These are phyloP conservation scores for Lacanobia wlatinum DNA, from an alignment of 2,888 invertebrate species.

Conservation along the genomic window DNA sequence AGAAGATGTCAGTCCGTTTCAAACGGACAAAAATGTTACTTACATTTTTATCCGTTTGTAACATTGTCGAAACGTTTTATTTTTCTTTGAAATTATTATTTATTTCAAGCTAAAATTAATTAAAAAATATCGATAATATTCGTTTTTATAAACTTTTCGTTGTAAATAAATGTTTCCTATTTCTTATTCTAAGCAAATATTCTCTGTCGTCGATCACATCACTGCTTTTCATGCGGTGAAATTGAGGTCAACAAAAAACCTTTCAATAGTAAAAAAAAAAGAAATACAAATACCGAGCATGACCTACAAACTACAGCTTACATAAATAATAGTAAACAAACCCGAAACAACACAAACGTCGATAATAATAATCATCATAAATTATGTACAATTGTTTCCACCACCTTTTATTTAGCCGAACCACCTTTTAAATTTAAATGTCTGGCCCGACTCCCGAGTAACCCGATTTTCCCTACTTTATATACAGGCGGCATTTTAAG, in stretches of 20 bases:
- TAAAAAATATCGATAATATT: too few species aligned
- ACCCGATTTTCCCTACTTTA: slow-evolving; percentile 42
- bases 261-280: not conserved
- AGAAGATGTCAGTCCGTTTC: too few species aligned
- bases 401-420: slow-evolving; percentile 43
- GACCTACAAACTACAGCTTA: not conserved
- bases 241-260: too few species aligned
- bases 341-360: not conserved
- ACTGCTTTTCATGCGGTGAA: too few species aligned
- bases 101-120: too few species aligned
- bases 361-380: slow-evolving; percentile 20
- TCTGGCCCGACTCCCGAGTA: slow-evolving; percentile 10
- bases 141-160: not conserved
- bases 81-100: not conserved
- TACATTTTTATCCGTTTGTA: not conserved
- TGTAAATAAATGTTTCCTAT: not conserved
- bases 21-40: too few species aligned
- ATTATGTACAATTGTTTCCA: slow-evolving; percentile 26
- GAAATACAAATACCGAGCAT: not conserved
- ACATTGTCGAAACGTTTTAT: not conserved
- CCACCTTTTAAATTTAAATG: slow-evolving; percentile 49
- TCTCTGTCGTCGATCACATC: too few species aligned
- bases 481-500: slow-evolving; percentile 53
- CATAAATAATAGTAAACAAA: not conserved
- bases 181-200: not conserved